A percentile compares a stretch with the other conserved stretches of the same genome.
Conservation (phyloP, 2,888 invertebrate species). For the Spisula solida region DNA sequence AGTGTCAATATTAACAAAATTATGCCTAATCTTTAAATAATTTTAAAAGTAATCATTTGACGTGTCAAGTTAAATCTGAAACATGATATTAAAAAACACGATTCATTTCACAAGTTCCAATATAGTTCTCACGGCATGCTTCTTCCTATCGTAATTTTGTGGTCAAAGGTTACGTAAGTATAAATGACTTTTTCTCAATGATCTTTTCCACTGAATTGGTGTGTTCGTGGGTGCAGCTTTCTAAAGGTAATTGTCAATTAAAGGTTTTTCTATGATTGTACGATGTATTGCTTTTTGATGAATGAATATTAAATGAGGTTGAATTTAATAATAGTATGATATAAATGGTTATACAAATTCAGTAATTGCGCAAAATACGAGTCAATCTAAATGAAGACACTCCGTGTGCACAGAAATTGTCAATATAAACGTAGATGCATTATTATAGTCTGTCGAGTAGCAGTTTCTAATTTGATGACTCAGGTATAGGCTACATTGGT, state of each 20-base stretch:
- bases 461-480: neutral
- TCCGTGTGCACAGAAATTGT: neutral
- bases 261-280: neutral
- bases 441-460: neutral
- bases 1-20: neutral
- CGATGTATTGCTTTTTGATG: neutral
- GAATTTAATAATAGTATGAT: neutral
- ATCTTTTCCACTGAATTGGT: neutral
- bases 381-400: neutral
- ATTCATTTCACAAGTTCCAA: neutral
- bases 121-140: neutral
- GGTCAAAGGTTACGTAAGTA: neutral
- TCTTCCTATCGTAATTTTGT: neutral
- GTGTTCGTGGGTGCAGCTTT: neutral
- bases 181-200: constrained; percentile 11
- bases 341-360: neutral
- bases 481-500: neutral
- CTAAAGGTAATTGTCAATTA: neutral
- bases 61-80: neutral
- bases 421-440: too few relatives aligned
- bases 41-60: neutral
- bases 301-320: constrained; percentile 9
- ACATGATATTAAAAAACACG: neutral
- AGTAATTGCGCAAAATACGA: neutral
- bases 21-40: neutral